Evolutionary conservation across 2,797 vertebrate species (phyloP).

Genomic region (Argya squamiceps): DNA sequence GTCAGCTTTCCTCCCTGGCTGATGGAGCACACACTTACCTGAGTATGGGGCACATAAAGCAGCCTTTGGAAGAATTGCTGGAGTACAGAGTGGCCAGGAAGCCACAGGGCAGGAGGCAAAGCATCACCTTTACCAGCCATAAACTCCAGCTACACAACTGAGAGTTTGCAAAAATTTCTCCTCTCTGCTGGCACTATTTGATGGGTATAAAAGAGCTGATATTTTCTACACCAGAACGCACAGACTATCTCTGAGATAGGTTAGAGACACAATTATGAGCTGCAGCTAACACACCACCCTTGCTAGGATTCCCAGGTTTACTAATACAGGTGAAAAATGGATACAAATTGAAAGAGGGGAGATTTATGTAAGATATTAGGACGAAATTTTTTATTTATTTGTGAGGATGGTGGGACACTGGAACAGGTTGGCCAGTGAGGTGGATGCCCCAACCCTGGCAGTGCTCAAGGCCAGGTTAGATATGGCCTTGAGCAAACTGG

Average conservation of each 20-base stretch:
- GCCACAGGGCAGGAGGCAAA: neutral
- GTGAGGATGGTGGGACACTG: neutral
- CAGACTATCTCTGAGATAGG: neutral
- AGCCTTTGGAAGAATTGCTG: neutral
- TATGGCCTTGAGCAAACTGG: neutral
- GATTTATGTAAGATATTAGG: neutral
- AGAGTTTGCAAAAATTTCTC: neutral
- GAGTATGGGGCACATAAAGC: fast-evolving
- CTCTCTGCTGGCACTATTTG: neutral
- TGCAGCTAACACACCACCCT: neutral
- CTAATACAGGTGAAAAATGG: neutral
- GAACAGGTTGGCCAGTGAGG: neutral
- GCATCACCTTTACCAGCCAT: neutral
- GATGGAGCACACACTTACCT: neutral
- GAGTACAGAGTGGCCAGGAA: neutral
- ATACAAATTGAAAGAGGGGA: neutral
- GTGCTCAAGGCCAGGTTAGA: neutral
- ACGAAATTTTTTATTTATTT: neutral
- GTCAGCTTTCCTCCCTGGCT: neutral
- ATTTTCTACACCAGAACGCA: neutral
- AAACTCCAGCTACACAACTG: neutral
- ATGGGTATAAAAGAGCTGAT: neutral
- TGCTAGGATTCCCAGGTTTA: neutral
- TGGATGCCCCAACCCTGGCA: neutral
- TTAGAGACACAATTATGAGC: neutral